Evolutionary conservation across 2,888 invertebrate species (phyloP).

Genomic region (Sphaeridia pumilis): DNA sequence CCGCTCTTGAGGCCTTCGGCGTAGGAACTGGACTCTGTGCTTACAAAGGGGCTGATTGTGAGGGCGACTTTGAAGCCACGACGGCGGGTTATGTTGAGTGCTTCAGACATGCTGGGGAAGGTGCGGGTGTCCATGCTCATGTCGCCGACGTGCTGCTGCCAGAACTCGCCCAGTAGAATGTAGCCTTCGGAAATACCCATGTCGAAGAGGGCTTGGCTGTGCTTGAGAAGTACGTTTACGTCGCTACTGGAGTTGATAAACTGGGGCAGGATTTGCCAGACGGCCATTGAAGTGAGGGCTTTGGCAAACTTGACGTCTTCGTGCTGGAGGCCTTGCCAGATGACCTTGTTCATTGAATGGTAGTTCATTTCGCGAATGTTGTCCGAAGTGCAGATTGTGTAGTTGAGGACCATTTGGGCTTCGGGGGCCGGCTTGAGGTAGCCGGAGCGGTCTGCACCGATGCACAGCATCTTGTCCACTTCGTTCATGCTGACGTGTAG

Average conservation of each 20-base stretch:
- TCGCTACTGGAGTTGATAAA: slow-evolving; percentile 50
- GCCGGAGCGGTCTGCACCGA: slow-evolving; percentile 64
- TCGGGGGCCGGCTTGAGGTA: slow-evolving; percentile 46
- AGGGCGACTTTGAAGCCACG: slow-evolving; percentile 77
- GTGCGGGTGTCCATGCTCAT: slow-evolving; percentile 63
- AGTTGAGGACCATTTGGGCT: slow-evolving; percentile 59
- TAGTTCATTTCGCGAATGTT: slow-evolving; percentile 69
- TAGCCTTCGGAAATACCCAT: slow-evolving; percentile 55
- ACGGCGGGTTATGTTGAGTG: slow-evolving; percentile 65
- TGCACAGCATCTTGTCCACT: slow-evolving; percentile 53
- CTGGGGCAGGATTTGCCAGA: slow-evolving; percentile 69
- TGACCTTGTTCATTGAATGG: slow-evolving; percentile 61
- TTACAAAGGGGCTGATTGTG: slow-evolving; percentile 78
- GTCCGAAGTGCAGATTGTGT: slow-evolving; percentile 68
- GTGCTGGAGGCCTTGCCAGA: slow-evolving; percentile 65
- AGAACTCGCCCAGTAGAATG: slow-evolving; percentile 40
- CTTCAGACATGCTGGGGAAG: slow-evolving; percentile 65
- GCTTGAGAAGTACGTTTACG: slow-evolving; percentile 62
- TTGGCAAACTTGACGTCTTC: slow-evolving; percentile 58
- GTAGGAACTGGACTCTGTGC: slow-evolving; percentile 69
- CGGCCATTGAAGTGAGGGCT: slow-evolving; percentile 65
- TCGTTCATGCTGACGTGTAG: slow-evolving; percentile 62
- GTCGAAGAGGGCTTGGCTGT: slow-evolving; percentile 70
- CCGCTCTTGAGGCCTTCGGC: slow-evolving; percentile 62
- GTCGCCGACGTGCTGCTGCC: slow-evolving; percentile 67